A percentile compares a stretch with the other conserved stretches of the same genome.
Conservation (phyloP, 2,797 vertebrate species). For the Molothrus ater region DNA sequence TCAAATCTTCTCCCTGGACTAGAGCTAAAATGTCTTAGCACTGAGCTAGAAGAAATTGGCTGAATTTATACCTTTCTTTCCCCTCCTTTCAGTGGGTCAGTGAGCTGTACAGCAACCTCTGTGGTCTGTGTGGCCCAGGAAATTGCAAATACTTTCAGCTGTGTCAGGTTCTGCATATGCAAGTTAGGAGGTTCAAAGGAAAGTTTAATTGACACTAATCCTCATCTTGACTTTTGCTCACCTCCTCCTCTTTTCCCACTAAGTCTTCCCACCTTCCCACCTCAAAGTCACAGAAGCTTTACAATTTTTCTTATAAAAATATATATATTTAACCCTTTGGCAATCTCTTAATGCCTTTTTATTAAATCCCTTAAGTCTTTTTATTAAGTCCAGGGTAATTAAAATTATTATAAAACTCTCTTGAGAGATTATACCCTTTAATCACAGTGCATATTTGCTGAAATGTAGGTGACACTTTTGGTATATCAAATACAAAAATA, state of each 20-base stretch:
- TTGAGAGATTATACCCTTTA: slow-evolving; percentile 60
- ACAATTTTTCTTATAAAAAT: slow-evolving; percentile 61
- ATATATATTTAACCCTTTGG: slow-evolving; percentile 68
- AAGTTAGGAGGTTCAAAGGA: slow-evolving; percentile 62
- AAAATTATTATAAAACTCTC: slow-evolving; percentile 63
- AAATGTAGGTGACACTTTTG: slow-evolving; percentile 27
- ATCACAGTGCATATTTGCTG: slow-evolving; percentile 54
- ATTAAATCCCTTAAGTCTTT: slow-evolving; percentile 64
- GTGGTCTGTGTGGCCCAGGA: slow-evolving; percentile 27
- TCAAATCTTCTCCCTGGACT: neutral
- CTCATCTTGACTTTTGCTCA: slow-evolving; percentile 67
- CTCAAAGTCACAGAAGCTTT: slow-evolving; percentile 63
- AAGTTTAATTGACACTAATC: slow-evolving; percentile 70
- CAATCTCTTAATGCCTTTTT: slow-evolving; percentile 69
- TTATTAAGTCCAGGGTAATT: slow-evolving; percentile 65
- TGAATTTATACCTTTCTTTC: neutral
- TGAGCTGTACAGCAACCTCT: neutral
- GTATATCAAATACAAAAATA: slow-evolving; percentile 44
- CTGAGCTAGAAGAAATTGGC: neutral
- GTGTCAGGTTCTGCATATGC: slow-evolving; percentile 61
- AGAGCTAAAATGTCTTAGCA: neutral
- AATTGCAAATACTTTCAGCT: slow-evolving; percentile 59
- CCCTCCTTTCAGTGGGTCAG: neutral
- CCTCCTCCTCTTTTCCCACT: slow-evolving; percentile 67
- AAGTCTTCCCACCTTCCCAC: slow-evolving; percentile 62